Base-by-base conservation (phyloP, 2,113 vertebrate species). In the Dromas ardeola region DNA sequence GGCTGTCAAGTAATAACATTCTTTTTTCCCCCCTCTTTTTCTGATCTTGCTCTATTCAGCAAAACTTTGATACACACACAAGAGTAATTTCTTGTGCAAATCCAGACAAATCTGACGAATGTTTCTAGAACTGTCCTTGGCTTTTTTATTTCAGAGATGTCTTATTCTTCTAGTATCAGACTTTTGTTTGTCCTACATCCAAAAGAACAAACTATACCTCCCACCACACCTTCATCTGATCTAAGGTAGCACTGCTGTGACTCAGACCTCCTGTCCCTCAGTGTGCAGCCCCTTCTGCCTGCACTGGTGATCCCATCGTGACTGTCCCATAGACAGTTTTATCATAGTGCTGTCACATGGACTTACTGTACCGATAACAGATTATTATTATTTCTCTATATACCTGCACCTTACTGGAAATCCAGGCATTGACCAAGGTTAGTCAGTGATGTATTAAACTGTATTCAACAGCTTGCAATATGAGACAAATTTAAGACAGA, bases 301-400 rank as follows among this genome's bases (percentile, higher is more conserved):
- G 25, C 42, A 36, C 34, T 38, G n/a, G 20, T 62, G 43, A 66
- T 30, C 45, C 36, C 55, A 78, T n/a, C n/a, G n/a, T n/a, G n/a
- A n/a, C n/a, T n/a, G n/a, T n/a, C n/a, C n/a, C n/a, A 43, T 42
- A 69, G 25, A 8, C 7, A 49, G 16, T 22, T 77, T 52, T 66
- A 62, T 20, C 3, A 1, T 4, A 62, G 34, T 0, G 0, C 21
- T 85, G 38, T 67, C 47, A 36, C 15, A 15, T 5, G 11, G 21
- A 53, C 23, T 10, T 52, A 38, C 18, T 36, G 7, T 30, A 36
- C 7, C 42, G 27, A 23, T 49, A 61, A 53, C 34, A 34, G 26
- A 17, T 38, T 45, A 45, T 22, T 55, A 25, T 22, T 65, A 22
- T 36, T 43, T 92, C 15, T 56, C 38, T 66, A 56, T 25, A 59